Evolutionary conservation across 2,113 vertebrate species (phyloP).

Genomic region (Archilochus colubris): DNA sequence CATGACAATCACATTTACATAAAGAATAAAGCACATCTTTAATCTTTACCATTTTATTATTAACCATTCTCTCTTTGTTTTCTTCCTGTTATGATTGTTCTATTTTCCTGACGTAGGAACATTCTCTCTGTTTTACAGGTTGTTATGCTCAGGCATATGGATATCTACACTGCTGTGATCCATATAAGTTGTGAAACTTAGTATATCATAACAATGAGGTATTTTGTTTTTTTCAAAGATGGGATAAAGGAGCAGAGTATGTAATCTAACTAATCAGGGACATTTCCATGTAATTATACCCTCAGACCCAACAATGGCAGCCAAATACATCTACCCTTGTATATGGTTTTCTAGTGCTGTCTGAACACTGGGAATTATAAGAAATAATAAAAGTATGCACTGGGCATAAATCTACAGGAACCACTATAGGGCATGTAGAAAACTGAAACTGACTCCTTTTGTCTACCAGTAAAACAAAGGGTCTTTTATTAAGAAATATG

Average conservation of each 20-base stretch:
- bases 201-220: not conserved
- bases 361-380: not conserved
- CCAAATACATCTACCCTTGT: not conserved
- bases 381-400: not conserved
- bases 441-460: not conserved
- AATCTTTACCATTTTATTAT: not conserved
- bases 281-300: not conserved
- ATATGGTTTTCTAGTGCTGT: not conserved
- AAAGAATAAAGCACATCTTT: not conserved
- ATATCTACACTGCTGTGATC: not conserved
- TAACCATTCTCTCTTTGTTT: not conserved
- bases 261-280: not conserved
- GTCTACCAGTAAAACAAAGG: not conserved
- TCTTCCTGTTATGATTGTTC: not conserved
- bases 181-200: not conserved
- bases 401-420: not conserved
- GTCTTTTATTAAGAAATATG: not conserved
- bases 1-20: not conserved
- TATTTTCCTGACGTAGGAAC: not conserved
- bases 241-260: not conserved
- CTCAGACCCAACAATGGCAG: not conserved
- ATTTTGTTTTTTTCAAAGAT: not conserved
- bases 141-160: not conserved
- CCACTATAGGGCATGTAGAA: not conserved
- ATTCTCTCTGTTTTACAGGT: not conserved